Conservation (phyloP, 1,140 invertebrate species). For the Drosophila obscura region DNA sequence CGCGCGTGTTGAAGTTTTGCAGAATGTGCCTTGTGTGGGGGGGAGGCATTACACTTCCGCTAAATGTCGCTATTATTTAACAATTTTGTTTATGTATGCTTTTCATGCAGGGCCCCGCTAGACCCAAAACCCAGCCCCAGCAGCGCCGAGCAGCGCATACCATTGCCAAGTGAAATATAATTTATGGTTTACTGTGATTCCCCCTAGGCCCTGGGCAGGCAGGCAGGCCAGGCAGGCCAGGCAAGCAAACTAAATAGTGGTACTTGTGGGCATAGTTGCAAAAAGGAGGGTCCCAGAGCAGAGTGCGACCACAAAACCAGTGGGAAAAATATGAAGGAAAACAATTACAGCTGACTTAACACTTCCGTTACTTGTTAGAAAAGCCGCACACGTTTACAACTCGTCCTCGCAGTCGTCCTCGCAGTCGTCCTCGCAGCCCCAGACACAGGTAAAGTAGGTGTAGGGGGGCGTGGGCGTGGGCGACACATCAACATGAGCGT, state of each 20-base stretch:
- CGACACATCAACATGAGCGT: slow-evolving; percentile 8
- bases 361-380: slow-evolving; percentile 78
- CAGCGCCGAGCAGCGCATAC: too few relatives aligned
- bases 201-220: slow-evolving; percentile 9
- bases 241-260: slow-evolving; percentile 67
- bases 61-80: slow-evolving; percentile 82
- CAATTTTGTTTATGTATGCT: slow-evolving; percentile 72
- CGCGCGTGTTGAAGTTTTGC: slow-evolving; percentile 62
- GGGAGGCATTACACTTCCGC: slow-evolving; percentile 70
- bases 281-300: neutral
- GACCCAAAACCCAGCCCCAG: neutral
- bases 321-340: slow-evolving; percentile 73
- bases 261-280: slow-evolving; percentile 27
- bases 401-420: slow-evolving; percentile 7
- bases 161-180: slow-evolving; percentile 58
- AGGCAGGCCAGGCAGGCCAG: too few relatives aligned
- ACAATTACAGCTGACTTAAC: slow-evolving; percentile 82
- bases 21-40: slow-evolving; percentile 27
- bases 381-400: slow-evolving; percentile 67
- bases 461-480: slow-evolving; percentile 33
- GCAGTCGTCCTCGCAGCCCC: neutral
- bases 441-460: slow-evolving; percentile 29
- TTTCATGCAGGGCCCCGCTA: slow-evolving; percentile 37
- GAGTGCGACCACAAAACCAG: neutral
- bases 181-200: slow-evolving; percentile 73